These are phyloP conservation scores for Alectura lathami DNA, from an alignment of 2,113 vertebrate genomes.

Conservation along the genomic window DNA sequence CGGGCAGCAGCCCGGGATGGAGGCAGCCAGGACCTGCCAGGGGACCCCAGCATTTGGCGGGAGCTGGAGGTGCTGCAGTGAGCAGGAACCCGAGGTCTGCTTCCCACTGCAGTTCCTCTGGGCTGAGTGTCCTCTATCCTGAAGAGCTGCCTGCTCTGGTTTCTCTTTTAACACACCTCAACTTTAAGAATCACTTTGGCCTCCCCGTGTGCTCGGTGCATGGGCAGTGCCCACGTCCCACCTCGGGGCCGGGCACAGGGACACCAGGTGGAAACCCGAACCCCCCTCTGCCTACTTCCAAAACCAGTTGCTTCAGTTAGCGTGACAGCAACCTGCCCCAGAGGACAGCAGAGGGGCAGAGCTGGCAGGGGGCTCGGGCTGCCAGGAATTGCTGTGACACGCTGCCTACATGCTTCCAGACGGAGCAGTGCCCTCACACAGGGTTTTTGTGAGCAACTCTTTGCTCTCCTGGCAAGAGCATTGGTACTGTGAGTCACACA, in stretches of 20 bases:
- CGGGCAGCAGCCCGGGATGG: not conserved
- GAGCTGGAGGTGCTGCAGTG: not conserved
- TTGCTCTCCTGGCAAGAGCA: not conserved
- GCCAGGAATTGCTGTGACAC: not conserved
- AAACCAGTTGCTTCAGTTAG: not conserved
- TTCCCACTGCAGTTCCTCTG: not conserved
- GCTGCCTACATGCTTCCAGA: not conserved
- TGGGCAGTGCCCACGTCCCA: not conserved
- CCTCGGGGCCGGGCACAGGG: accelerated
- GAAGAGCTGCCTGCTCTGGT: not conserved
- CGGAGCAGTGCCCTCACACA: not conserved
- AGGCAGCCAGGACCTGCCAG: accelerated
- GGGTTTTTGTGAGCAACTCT: not conserved
- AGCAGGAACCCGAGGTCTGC: not conserved
- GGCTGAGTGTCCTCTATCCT: not conserved
- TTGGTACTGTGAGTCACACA: not conserved
- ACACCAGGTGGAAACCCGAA: not conserved
- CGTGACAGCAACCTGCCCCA: not conserved
- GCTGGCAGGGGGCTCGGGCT: not conserved
- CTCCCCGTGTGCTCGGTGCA: accelerated
- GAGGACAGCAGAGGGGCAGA: not conserved
- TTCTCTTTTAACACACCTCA: not conserved
- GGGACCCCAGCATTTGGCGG: not conserved
- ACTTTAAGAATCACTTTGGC: accelerated
- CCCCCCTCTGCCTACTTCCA: not conserved